Percentiles rank a stretch among this genome's conserved stretches.
These are phyloP conservation scores for Hippocampus mohnikei DNA, from an alignment of 2,113 vertebrate species.

Conservation along the genomic window DNA sequence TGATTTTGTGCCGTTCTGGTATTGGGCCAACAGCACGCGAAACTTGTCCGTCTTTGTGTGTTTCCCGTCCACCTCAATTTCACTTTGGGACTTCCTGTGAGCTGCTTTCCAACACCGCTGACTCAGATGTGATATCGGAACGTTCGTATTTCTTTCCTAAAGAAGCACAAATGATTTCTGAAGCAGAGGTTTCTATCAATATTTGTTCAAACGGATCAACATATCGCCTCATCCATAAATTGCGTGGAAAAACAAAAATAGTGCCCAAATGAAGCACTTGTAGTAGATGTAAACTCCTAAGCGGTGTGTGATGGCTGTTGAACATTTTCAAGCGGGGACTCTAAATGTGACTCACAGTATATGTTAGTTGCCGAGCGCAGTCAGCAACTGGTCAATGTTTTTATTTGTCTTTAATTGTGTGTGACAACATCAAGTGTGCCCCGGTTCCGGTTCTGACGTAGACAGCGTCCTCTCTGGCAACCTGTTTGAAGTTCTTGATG, in stretches of 20 bases:
- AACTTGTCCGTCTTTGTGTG: not conserved
- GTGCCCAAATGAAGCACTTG: not conserved
- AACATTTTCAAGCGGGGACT: not conserved
- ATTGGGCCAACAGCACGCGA: too few species aligned
- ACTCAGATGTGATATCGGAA: not conserved
- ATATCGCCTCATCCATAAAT: not conserved
- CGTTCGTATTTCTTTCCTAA: not conserved
- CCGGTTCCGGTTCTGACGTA: constrained; percentile 1
- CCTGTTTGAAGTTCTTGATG: constrained; percentile 40
- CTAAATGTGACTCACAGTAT: not conserved
- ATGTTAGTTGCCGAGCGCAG: not conserved
- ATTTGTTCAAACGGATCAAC: not conserved
- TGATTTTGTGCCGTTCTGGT: too few species aligned
- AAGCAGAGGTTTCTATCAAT: not conserved
- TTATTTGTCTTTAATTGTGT: not conserved
- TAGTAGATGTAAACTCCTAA: not conserved
- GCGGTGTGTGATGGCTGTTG: not conserved
- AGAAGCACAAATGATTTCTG: constrained; percentile 5
- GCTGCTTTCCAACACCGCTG: not conserved
- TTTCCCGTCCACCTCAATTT: not conserved
- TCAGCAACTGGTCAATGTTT: not conserved
- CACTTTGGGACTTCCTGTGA: not conserved
- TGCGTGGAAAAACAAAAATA: not conserved
- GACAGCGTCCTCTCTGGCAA: constrained; percentile 40
- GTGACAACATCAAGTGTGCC: not conserved